A percentile compares a stretch with the other conserved stretches of the same genome.
phyloP scores from a whole-genome alignment of 2,888 invertebrate genomes.

The Pediacus dermestoides region DNA sequence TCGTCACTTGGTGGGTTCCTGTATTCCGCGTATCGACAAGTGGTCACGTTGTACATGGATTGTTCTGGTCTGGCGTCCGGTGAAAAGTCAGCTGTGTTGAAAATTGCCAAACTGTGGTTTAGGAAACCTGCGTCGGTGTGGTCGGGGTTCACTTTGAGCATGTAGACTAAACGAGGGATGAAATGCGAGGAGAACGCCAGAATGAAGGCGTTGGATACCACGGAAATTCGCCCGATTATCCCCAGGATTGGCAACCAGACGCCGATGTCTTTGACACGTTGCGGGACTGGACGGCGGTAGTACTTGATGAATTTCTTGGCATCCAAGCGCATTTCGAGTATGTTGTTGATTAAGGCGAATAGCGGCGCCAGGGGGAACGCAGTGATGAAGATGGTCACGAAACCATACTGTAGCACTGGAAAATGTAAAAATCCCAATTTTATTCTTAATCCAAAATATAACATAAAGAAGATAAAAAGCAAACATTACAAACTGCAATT shows the following conservation, averaged over 20 bases:
- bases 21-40: conserved; percentile 67
- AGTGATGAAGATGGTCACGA: conserved; percentile 79
- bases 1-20: conserved; percentile 57
- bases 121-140: conserved; percentile 61
- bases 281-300: conserved; percentile 69
- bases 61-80: conserved; percentile 42
- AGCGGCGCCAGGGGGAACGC: conserved; percentile 83
- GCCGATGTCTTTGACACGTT: conserved; percentile 72
- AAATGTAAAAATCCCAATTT: conserved; percentile 18
- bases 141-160: conserved; percentile 51
- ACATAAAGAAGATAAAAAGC: conserved; percentile 1
- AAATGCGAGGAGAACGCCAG: conserved; percentile 84
- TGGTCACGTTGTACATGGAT: conserved; percentile 36
- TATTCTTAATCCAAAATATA: neutral
- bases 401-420: conserved; percentile 80
- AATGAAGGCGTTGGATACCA: conserved; percentile 70
- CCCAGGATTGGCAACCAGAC: conserved; percentile 76
- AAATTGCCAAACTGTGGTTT: conserved; percentile 65
- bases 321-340: conserved; percentile 78
- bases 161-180: conserved; percentile 74
- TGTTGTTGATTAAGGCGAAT: conserved; percentile 77
- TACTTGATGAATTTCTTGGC: conserved; percentile 77
- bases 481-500: no score
- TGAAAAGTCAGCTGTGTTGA: conserved; percentile 61
- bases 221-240: conserved; percentile 69